A percentile compares a stretch with the other conserved stretches of the same genome.
These are phyloP conservation scores for Ptiloglossa arizonensis DNA, from an alignment of 1,140 invertebrate genomes.

Conservation along the genomic window DNA sequence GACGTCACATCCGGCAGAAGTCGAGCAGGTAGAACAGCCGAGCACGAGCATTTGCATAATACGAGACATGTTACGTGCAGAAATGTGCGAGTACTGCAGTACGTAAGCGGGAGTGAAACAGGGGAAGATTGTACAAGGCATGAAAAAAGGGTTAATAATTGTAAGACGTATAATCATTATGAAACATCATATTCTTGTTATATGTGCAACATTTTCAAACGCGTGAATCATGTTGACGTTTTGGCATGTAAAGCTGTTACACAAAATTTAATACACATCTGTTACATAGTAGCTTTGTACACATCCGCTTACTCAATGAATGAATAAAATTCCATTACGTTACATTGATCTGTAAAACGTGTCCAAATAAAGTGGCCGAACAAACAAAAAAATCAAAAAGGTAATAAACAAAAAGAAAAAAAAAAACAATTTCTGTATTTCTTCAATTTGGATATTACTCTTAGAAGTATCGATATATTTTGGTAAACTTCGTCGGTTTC, in stretches of 20 bases:
- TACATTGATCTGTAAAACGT: too few relatives aligned
- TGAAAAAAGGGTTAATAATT: neutral
- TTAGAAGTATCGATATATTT: too few relatives aligned
- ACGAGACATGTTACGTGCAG: conserved; percentile 45
- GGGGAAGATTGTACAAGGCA: neutral
- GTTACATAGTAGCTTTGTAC: too few relatives aligned
- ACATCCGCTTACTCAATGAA: too few relatives aligned
- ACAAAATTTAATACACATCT: too few relatives aligned
- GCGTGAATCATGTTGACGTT: neutral
- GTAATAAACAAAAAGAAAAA: too few relatives aligned
- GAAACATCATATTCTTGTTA: neutral
- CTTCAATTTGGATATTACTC: too few relatives aligned
- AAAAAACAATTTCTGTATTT: too few relatives aligned
- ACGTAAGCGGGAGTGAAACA: conserved; percentile 20
- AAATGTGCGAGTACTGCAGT: conserved; percentile 27
- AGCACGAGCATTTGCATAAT: conserved; percentile 57
- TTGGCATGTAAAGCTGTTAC: neutral
- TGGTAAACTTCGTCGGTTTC: too few relatives aligned
- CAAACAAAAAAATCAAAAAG: too few relatives aligned
- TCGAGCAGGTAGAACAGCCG: conserved; percentile 31
- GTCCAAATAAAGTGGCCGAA: too few relatives aligned
- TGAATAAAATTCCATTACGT: too few relatives aligned
- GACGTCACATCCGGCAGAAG: conserved; percentile 61
- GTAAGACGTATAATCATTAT: neutral
- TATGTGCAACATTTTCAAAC: neutral